Percentiles rank a stretch among this genome's conserved stretches.
Conservation (phyloP, 2,797 vertebrate genomes). For the Poecilia picta region DNA sequence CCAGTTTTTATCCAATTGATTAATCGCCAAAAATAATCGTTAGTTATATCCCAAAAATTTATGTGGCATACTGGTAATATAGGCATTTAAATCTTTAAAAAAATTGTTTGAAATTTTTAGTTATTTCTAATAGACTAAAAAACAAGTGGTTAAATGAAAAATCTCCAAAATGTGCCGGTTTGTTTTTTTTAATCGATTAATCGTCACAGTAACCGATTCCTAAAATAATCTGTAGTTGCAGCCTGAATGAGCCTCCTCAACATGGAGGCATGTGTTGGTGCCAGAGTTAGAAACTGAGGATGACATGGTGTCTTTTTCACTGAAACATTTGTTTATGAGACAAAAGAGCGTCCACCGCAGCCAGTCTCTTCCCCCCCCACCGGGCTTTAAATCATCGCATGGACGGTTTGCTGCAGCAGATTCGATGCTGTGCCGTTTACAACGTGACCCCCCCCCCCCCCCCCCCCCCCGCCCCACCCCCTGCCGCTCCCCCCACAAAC, state of each 20-base stretch:
- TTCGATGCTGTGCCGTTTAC: slow-evolving; percentile 85
- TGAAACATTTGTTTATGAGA: slow-evolving; percentile 74
- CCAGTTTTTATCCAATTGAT: too few relatives aligned
- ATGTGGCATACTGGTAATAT: too few relatives aligned
- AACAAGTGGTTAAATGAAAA: too few relatives aligned
- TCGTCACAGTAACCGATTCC: too few relatives aligned
- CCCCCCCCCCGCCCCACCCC: background rate
- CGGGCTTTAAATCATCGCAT: slow-evolving; percentile 75
- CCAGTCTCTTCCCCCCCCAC: slow-evolving; percentile 61
- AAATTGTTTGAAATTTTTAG: too few relatives aligned
- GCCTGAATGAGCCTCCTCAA: slow-evolving; percentile 7
- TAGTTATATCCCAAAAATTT: too few relatives aligned
- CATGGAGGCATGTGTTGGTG: slow-evolving; percentile 14
- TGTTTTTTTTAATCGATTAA: too few relatives aligned
- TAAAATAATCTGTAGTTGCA: too few relatives aligned
- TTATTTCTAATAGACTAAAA: too few relatives aligned
- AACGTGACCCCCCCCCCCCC: slow-evolving; percentile 74
- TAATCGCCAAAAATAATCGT: too few relatives aligned
- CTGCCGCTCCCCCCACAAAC: slow-evolving; percentile 11
- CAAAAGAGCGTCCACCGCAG: slow-evolving; percentile 60
- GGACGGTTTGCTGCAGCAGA: slow-evolving; percentile 89
- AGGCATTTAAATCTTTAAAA: too few relatives aligned
- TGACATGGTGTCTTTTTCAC: slow-evolving; percentile 50
- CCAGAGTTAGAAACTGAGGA: slow-evolving; percentile 25
- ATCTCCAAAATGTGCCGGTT: too few relatives aligned